Conservation (phyloP, 2,113 vertebrate species). For the Delphinus delphis region DNA sequence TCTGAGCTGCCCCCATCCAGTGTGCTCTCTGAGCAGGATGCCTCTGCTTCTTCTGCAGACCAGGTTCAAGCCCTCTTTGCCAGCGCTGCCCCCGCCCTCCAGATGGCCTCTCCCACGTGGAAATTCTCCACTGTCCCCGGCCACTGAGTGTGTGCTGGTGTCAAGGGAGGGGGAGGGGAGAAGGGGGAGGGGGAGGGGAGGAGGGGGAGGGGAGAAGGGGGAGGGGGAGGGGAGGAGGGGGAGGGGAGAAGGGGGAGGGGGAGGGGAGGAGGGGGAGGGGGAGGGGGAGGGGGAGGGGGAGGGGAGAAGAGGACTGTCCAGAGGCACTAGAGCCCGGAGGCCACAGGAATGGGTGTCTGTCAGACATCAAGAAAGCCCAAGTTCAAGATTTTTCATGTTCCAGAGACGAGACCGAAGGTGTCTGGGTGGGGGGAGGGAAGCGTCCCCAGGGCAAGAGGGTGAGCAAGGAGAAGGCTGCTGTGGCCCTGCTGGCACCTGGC, state of each 20-base stretch:
- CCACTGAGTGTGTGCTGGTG: background rate
- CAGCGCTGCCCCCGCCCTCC: no score
- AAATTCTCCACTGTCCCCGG: background rate
- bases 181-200: background rate
- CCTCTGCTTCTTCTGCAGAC: background rate
- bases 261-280: background rate
- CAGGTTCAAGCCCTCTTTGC: background rate
- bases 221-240: background rate
- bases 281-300: background rate
- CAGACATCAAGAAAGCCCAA: background rate
- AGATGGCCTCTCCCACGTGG: background rate
- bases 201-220: no score
- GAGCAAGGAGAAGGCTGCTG: no score
- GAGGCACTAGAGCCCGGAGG: background rate
- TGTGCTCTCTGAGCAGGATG: background rate
- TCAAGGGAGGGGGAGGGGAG: background rate
- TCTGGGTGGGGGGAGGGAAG: background rate
- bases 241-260: background rate
- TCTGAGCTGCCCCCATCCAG: no score
- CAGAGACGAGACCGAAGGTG: background rate
- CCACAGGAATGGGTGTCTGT: background rate
- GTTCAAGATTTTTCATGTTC: background rate
- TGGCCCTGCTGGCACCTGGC: no score
- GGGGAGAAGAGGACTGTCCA: background rate
- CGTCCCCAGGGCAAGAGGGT: background rate